Conservation (phyloP, 1,140 invertebrate species). For the Heliconius congener region DNA sequence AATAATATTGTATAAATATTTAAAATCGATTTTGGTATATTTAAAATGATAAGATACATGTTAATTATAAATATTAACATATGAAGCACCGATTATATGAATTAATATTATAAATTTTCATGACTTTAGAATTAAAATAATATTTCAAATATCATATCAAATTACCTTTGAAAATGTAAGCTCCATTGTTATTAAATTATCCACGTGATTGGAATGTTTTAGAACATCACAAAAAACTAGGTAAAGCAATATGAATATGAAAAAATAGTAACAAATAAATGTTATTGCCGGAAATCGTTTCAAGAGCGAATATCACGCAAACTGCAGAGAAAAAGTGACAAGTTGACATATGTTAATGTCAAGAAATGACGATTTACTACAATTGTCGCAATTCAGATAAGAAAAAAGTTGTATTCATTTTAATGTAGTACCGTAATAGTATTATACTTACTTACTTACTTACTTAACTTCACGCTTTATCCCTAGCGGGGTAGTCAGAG, state of each 20-base stretch:
- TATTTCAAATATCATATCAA: slow-evolving; percentile 15
- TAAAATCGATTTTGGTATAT: background rate
- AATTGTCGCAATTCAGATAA: background rate
- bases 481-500: too few species aligned
- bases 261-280: slow-evolving; percentile 24
- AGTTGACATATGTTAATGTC: slow-evolving; percentile 18
- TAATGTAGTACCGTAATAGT: too few species aligned
- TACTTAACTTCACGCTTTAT: too few species aligned
- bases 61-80: background rate
- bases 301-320: slow-evolving; percentile 7
- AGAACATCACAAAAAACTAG: slow-evolving; percentile 23
- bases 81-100: background rate
- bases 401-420: background rate
- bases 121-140: background rate
- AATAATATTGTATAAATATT: background rate
- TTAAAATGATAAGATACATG: background rate
- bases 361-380: background rate
- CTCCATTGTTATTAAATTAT: slow-evolving; percentile 40
- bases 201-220: background rate
- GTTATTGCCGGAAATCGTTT: slow-evolving; percentile 27
- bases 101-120: background rate
- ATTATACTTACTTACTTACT: too few species aligned
- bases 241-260: background rate
- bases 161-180: slow-evolving; percentile 50
- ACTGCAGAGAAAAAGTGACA: slow-evolving; percentile 33